Evolutionary conservation across 2,113 vertebrate species (phyloP), one percentile per base, ranked within the genome.

Genomic region (Nerophis ophidion): DNA sequence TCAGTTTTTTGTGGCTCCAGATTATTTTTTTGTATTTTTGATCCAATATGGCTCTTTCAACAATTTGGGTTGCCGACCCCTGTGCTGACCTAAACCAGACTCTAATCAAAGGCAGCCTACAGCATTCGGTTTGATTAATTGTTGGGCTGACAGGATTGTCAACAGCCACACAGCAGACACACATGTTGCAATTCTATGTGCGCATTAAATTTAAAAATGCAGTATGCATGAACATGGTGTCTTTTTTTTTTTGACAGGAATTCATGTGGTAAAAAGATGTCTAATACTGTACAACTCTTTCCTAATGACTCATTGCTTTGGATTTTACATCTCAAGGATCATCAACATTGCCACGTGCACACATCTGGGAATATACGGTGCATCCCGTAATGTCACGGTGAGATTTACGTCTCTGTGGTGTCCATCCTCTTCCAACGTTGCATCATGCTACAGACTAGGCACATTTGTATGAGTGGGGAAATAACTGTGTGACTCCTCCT

Each of bases 331-430:
- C 64, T 63, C 46, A 59, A 54, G 54, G 56, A 75, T 73, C 57
- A 60, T 72, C 66, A 71, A 35, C 61, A 48, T 57, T 34, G 8
- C 63, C 68, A 64, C 68, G 34, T 66, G 62, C 66, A 76, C 76
- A 84, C 79, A 82, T 33, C 16, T 15, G n/a, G 35, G 53, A 36
- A 55, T 40, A 17, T 55, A n/a, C 52, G 10, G 34, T 35, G 2
- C 34, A n/a, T 54, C 8, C 34, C 50, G 15, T 34, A 35, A 35
- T 15, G 33, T 9, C 33, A 40, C 15, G n/a, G 15, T 8, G 6
- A 15, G 35, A 55, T 55, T 40, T 55, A 55, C 15, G 15, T n/a
- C 6, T 38, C 35, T 55, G 54, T 66, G 59, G 56, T 19, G 57
- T 67, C 53, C 65, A 69, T 61, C 14, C 45, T 45, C 65, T 36